A percentile compares a stretch with the other conserved stretches of the same genome.
Evolutionary conservation across 37 sponge, comb jelly and placozoan species (phyloP).

Genomic region (Bolinopsis microptera): DNA sequence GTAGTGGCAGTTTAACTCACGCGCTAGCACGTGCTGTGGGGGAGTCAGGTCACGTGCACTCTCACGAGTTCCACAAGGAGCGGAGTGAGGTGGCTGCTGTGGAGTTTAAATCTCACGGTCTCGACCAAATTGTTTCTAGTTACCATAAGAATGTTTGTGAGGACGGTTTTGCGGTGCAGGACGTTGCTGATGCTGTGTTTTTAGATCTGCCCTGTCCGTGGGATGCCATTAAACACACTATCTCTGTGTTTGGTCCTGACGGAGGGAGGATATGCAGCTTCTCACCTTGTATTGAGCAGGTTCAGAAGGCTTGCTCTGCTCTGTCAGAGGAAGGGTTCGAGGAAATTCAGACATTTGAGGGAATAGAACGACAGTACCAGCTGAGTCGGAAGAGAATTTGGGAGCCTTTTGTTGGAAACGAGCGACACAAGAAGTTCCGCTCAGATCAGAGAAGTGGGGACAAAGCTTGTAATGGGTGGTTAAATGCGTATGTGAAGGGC

Average conservation of each 20-base stretch:
- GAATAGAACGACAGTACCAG: conserved; percentile 39
- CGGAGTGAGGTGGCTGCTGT: conserved; percentile 75
- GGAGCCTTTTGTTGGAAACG: conserved; percentile 40
- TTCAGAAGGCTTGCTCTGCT: conserved; percentile 80
- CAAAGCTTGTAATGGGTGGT: conserved; percentile 24
- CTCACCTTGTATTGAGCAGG: conserved; percentile 97
- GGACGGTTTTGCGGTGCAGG: conserved; percentile 85
- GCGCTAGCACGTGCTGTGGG: conserved; percentile 84
- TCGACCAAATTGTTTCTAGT: conserved; percentile 80
- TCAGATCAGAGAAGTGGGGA: conserved; percentile 20
- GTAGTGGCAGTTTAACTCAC: conserved; percentile 95
- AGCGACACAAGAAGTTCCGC: conserved; percentile 56
- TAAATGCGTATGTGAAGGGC: conserved; percentile 68
- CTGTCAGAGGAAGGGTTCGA: conserved; percentile 75
- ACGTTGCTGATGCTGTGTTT: conserved; percentile 87
- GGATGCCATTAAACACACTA: conserved; percentile 76
- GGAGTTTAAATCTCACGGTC: conserved; percentile 85
- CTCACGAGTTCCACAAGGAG: conserved; percentile 92
- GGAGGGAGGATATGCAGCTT: conserved; percentile 91
- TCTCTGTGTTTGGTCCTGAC: neutral
- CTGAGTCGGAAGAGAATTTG: conserved; percentile 57
- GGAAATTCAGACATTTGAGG: conserved; percentile 68
- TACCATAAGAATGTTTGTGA: conserved; percentile 83
- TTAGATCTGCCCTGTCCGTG: conserved; percentile 91
- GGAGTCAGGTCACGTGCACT: conserved; percentile 89